Evolutionary conservation across 2,113 vertebrate species (phyloP), one percentile per base, ranked within the genome.

Genomic region (Rissa tridactyla): DNA sequence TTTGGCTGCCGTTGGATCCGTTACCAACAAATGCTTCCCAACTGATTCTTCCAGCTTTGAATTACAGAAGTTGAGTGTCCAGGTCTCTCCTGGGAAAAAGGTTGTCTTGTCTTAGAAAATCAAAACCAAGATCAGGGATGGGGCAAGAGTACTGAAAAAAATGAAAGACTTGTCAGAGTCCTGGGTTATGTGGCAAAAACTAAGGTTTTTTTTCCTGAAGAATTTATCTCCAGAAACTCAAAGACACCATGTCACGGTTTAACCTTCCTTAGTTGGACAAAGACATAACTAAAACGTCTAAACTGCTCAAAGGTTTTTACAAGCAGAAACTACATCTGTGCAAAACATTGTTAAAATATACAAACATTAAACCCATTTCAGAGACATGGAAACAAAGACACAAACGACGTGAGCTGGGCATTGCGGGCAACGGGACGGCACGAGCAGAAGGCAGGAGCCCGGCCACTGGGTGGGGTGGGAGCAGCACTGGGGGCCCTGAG

Each of bases 381-480:
- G 61, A 94, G 81, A 11, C 13, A 10, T 9, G 22, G 18, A 29
- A 55, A 10, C 13, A 72, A 60, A 76, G 76, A 29, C 3, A 25
- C 25, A 47, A 26, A 55, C 0, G 1, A 36, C 1, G 20, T 1
- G 20, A 70, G 20, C 21, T 4, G 8, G 36, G 54, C 65, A 47
- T 2, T 2, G 3, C 32, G 64, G 46, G 4, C 11, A 11, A 32
- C 3, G 18, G 19, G 76, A 47, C 18, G 27, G 52, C 23, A 8
- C 0, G 0, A 46, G 42, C 38, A 90, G 51, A 83, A 58, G 7
- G 19, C 42, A 8, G 8, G 55, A 2, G 13, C 5, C 4, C 2
- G 1, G 57, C 2, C 6, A 3, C 11, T 18, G 0, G 11, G 23
- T 6, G 19, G 0, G 2, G 10, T 18, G 19, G 44, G 10, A 82